phyloP scores from a whole-genome alignment of 2,888 invertebrate species.

The Ecliptopera silaceata region DNA sequence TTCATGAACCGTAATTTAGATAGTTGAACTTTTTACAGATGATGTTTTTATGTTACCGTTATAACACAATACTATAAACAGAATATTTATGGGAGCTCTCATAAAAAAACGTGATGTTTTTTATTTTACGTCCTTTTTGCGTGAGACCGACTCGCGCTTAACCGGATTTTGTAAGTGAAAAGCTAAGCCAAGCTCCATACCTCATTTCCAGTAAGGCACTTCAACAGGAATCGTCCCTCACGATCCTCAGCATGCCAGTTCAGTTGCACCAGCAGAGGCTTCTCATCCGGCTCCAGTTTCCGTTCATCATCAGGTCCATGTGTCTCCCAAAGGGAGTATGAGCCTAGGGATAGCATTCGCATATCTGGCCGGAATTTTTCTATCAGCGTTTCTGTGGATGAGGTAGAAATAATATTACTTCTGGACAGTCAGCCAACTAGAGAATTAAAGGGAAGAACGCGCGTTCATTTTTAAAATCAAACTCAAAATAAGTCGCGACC shows the following conservation, averaged over 20 bases:
- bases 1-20: too few species aligned
- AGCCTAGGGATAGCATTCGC: constrained; percentile 94
- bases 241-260: constrained; percentile 99
- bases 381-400: constrained; percentile 89
- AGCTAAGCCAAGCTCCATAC: constrained; percentile 58
- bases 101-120: too few species aligned
- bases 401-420: background rate
- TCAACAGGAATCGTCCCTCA: constrained; percentile 97
- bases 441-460: too few species aligned
- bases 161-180: background rate
- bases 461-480: too few species aligned
- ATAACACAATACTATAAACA: too few species aligned
- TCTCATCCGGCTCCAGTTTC: constrained; percentile 94
- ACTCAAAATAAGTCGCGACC: too few species aligned
- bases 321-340: constrained; percentile 89
- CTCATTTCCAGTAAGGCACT: constrained; percentile 94
- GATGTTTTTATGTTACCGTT: too few species aligned
- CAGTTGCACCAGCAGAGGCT: constrained; percentile 97
- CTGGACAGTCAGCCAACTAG: too few species aligned
- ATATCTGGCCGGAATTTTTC: constrained; percentile 99
- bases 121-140: too few species aligned
- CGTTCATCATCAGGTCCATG: constrained; percentile 94
- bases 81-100: too few species aligned
- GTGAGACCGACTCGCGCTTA: too few species aligned
- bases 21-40: too few species aligned